phyloP scores from a whole-genome alignment of 2,797 vertebrate species.

The Coendou prehensilis region DNA sequence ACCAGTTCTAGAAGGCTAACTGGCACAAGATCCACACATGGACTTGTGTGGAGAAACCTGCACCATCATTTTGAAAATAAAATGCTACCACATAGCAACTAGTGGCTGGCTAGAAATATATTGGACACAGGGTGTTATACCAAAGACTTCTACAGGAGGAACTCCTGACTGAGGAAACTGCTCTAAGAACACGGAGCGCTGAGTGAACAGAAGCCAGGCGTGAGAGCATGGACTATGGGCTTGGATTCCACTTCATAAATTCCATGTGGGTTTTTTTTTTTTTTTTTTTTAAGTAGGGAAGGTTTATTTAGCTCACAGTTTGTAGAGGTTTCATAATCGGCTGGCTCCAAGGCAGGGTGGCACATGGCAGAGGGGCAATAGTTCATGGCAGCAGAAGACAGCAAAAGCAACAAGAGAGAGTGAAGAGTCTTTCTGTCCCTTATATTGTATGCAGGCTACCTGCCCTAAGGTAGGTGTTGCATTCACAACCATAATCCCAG shows the following conservation, averaged over 20 bases:
- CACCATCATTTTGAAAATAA: background rate
- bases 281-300: no score
- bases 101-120: background rate
- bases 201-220: background rate
- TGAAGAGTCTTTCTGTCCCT: background rate
- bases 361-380: background rate
- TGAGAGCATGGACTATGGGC: background rate
- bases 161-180: background rate
- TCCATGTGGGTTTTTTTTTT: no score
- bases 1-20: background rate
- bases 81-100: background rate
- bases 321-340: background rate
- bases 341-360: background rate
- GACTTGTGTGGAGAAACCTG: background rate
- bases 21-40: accelerated
- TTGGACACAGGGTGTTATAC: background rate
- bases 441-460: background rate
- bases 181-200: background rate
- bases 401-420: background rate
- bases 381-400: no score
- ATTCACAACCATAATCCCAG: background rate
- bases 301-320: background rate
- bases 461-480: background rate
- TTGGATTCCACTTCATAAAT: background rate
- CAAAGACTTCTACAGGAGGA: background rate